Evolutionary conservation across 2,888 invertebrate species (phyloP).

Genomic region (Psylliodes chrysocephalus): DNA sequence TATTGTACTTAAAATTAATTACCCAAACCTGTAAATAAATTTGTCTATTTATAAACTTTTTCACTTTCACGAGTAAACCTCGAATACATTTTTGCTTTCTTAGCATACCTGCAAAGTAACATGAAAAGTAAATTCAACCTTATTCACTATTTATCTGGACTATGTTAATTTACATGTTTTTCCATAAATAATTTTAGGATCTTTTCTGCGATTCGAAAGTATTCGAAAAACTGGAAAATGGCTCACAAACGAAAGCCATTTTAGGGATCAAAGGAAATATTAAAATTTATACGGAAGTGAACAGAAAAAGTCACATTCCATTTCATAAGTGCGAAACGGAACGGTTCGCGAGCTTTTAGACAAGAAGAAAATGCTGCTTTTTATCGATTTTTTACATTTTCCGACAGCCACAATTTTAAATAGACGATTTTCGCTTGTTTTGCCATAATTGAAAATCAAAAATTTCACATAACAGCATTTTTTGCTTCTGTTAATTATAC

Average conservation of each 20-base stretch:
- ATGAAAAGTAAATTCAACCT: too few species aligned
- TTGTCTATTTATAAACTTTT: too few species aligned
- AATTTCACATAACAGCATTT: too few species aligned
- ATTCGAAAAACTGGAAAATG: conserved; percentile 19
- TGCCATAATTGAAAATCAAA: not conserved
- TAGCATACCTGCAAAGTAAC: too few species aligned
- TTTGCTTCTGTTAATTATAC: too few species aligned
- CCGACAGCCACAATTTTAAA: not conserved
- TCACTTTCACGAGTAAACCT: too few species aligned
- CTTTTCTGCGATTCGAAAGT: conserved; percentile 14
- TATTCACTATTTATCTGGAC: not conserved
- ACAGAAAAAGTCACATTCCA: conserved; percentile 13
- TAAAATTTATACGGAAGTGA: conserved; percentile 27
- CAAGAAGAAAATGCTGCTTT: not conserved
- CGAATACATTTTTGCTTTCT: too few species aligned
- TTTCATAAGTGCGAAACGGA: conserved; percentile 1
- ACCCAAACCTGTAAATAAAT: too few species aligned
- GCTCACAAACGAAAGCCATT: conserved; percentile 25
- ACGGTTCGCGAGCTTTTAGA: conserved; percentile 1
- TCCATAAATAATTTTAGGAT: conserved; percentile 25
- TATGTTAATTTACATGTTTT: conserved; percentile 15
- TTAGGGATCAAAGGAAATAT: conserved; percentile 31
- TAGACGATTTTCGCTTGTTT: not conserved
- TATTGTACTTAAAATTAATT: too few species aligned
- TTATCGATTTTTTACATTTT: not conserved